Base-by-base conservation (phyloP, 2,888 invertebrate genomes). In the Cerceris ruficornis region DNA sequence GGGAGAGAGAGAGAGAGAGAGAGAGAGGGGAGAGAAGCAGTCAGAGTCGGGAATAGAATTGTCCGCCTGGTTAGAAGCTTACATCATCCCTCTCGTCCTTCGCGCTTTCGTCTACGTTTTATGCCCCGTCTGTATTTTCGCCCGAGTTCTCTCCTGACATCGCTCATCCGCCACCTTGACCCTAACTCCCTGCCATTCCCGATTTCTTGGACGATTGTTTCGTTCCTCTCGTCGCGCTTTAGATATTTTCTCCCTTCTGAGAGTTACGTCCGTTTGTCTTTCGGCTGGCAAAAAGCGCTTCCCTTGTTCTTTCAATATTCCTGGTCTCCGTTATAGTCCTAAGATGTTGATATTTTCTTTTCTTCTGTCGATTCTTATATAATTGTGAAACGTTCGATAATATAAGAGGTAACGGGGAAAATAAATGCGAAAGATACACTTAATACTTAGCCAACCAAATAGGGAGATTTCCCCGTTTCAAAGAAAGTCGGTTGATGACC, bases 1-100 rank as follows among this genome's bases (percentile, higher is more conserved):
- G 28, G 28, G 28, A 28, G 28, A 28, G 4, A 28, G 4, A 28
- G 1, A 28, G 4, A 28, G 28, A 28, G 28, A 28, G 28, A 28
- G 75, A 71, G 59, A 15, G 49, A 57, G n/a, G 70, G 28, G 54
- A 64, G 68, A 72, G 41, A 64, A 69, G 58, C 54, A 66, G 59
- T 61, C 42, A 62, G 64, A 69, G 55, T 71, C 59, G 62, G 77
- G 80, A 83, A 85, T 82, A 78, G 83, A 85, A 87, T 86, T 80
- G 82, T 86, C 76, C 73, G 74, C 74, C 69, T 77, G 80, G 78
- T 79, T 83, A 73, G 79, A 74, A 81, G 75, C 72, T 81, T 74
- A 75, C 74, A 69, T 81, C 81, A 67, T 75, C 69, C 69, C 67
- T 72, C 73, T 55, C 69, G 14, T 43, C 41, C 46, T 76, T 55